Conservation (phyloP, 2,113 vertebrate species). For the Gallinago paraguaiae region DNA sequence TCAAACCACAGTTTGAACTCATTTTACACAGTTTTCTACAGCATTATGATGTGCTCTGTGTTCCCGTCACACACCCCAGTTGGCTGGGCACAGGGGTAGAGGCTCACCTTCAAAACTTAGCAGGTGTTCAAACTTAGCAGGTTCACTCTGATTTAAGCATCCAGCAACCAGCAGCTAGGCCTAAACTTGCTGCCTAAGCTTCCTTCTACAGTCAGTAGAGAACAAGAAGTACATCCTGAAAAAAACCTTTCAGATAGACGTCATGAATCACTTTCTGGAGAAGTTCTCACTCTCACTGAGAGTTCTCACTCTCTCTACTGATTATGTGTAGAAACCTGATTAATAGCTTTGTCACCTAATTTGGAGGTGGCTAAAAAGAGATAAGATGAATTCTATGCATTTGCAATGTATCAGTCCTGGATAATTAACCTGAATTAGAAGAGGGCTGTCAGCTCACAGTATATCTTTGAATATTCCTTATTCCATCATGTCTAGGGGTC, state of each 20-base stretch:
- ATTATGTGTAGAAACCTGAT: background rate
- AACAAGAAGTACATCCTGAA: background rate
- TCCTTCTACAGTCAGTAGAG: background rate
- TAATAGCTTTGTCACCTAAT: background rate
- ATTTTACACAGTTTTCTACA: background rate
- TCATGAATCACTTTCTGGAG: background rate
- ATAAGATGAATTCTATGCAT: background rate
- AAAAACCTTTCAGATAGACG: background rate
- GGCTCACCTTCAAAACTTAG: background rate
- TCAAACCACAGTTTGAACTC: background rate
- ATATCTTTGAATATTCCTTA: background rate
- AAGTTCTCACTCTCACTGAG: background rate
- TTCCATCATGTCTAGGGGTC: background rate
- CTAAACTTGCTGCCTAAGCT: background rate
- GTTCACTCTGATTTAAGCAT: background rate
- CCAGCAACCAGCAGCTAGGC: background rate
- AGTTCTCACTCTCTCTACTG: background rate
- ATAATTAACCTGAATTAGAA: constrained; percentile 43
- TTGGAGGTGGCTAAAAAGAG: background rate
- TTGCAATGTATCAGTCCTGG: background rate
- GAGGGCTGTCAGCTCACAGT: background rate
- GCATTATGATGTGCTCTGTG: accelerated
- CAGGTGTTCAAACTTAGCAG: background rate
- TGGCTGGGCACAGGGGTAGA: background rate
- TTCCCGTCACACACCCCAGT: background rate